Percentiles rank a stretch among this genome's conserved stretches.
Conservation (phyloP, 2,113 vertebrate species). For the Ginglymostoma cirratum region DNA sequence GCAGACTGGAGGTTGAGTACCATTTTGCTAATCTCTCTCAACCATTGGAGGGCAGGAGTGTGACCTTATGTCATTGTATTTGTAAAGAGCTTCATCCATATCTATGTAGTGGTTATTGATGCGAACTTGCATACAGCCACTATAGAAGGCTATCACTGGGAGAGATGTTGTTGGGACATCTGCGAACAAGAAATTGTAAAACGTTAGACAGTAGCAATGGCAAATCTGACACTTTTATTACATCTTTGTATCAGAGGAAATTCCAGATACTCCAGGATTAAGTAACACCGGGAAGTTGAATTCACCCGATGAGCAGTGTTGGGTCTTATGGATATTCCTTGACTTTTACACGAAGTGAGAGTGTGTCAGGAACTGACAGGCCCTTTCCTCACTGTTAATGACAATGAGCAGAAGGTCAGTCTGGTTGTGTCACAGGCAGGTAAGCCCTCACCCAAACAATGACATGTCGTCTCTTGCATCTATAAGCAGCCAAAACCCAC, state of each 20-base stretch:
- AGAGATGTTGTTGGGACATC: constrained; percentile 80
- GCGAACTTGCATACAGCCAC: constrained; percentile 79
- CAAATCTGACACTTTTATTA: not conserved
- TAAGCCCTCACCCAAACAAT: not conserved
- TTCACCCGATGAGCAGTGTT: not conserved
- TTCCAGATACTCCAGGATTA: not conserved
- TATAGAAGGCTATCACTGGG: constrained; percentile 78
- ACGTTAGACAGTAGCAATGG: not conserved
- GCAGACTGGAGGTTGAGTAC: too few relatives aligned
- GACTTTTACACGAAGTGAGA: not conserved
- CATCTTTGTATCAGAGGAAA: not conserved
- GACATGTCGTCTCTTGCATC: not conserved
- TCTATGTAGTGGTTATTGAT: constrained; percentile 67
- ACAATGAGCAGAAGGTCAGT: not conserved
- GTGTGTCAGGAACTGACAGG: not conserved
- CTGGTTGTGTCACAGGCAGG: not conserved
- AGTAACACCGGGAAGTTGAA: not conserved
- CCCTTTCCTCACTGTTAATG: not conserved
- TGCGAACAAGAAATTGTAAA: constrained; percentile 48
- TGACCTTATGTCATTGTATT: constrained; percentile 84
- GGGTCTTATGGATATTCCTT: not conserved
- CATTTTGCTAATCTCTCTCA: not conserved
- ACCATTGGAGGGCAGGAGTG: constrained; percentile 77
- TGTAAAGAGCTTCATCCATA: constrained; percentile 77
- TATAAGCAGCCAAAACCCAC: not conserved